Conservation (phyloP, 2,888 invertebrate species). For the Pollenia labialis region DNA sequence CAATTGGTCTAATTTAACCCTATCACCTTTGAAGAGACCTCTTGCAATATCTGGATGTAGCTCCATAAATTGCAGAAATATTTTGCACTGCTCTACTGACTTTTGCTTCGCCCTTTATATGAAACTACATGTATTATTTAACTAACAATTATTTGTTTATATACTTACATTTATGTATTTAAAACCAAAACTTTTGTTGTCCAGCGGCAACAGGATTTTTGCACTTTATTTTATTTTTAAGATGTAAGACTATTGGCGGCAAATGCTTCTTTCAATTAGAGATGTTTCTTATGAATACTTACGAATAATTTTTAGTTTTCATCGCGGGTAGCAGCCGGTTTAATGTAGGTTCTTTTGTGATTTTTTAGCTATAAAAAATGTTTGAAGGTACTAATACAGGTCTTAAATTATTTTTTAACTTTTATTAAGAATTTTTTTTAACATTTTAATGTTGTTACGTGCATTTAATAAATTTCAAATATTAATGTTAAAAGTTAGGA, state of each 20-base stretch:
- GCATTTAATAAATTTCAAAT: constrained; percentile 14
- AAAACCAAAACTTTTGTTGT: neutral
- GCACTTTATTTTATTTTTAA: neutral
- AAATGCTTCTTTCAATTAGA: constrained; percentile 22
- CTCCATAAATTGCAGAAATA: too few species aligned
- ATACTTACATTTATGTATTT: neutral
- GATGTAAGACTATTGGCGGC: neutral
- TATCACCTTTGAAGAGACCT: too few species aligned
- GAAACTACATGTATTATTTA: too few species aligned
- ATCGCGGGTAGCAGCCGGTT: constrained; percentile 9
- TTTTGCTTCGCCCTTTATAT: too few species aligned
- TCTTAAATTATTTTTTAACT: constrained; percentile 4
- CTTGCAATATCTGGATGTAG: too few species aligned
- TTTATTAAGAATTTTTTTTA: neutral
- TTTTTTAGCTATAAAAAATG: constrained; percentile 10
- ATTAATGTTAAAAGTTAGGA: too few species aligned
- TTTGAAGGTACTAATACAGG: neutral
- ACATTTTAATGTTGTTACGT: neutral
- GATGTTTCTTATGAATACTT: neutral
- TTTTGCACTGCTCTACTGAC: too few species aligned
- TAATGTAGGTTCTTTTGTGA: neutral
- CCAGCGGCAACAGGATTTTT: neutral
- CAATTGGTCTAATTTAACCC: too few species aligned
- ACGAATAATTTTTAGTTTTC: constrained; percentile 19
- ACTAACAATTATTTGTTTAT: neutral